These are phyloP conservation scores for Aphaenogaster floridana DNA, from an alignment of 1,140 invertebrate species.

Conservation along the genomic window DNA sequence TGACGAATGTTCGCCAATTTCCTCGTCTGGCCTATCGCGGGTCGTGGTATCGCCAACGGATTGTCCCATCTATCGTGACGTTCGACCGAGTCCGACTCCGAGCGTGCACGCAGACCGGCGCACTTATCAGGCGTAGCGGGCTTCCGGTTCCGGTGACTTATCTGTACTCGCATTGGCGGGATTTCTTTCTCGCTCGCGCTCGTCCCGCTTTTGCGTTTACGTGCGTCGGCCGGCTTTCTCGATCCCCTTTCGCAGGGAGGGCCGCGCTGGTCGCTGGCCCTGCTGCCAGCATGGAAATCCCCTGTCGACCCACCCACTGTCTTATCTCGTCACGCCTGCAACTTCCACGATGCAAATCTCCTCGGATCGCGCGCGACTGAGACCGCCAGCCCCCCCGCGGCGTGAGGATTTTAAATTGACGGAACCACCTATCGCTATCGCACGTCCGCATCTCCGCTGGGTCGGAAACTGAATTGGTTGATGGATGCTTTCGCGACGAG, in stretches of 20 bases:
- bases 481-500: conserved; percentile 65
- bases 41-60: conserved; percentile 45
- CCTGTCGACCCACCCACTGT: conserved; percentile 76
- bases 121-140: conserved; percentile 51
- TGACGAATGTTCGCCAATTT: conserved; percentile 64
- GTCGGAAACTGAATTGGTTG: conserved; percentile 60
- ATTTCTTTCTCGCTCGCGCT: conserved; percentile 38
- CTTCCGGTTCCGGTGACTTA: conserved; percentile 68
- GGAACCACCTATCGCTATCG: conserved; percentile 75
- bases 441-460: conserved; percentile 52
- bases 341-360: conserved; percentile 82
- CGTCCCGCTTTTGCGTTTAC: conserved; percentile 33
- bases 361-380: conserved; percentile 71
- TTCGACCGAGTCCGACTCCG: conserved; percentile 38
- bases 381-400: conserved; percentile 26
- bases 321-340: conserved; percentile 82
- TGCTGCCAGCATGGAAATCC: conserved; percentile 77
- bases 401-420: conserved; percentile 76
- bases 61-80: conserved; percentile 51
- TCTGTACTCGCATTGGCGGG: conserved; percentile 51
- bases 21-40: conserved; percentile 47
- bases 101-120: conserved; percentile 19
- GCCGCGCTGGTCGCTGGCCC: conserved; percentile 64
- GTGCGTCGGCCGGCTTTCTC: conserved; percentile 29
- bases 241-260: conserved; percentile 28